Percentiles rank a stretch among this genome's conserved stretches.
phyloP scores from a whole-genome alignment of 2,888 invertebrate species.

The Micoletzkya japonica region DNA sequence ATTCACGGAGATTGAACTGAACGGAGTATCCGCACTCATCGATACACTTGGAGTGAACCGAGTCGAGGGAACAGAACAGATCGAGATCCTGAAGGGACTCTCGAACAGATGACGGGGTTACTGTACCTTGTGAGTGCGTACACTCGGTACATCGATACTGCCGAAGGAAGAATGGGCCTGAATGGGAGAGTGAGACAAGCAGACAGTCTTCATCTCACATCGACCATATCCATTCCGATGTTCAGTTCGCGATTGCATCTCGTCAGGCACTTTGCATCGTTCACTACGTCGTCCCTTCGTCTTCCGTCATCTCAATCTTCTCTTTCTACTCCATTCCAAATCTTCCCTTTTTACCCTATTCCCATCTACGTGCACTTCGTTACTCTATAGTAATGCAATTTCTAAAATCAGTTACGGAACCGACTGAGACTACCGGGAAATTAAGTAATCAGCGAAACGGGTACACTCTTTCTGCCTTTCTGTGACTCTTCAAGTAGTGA shows the following conservation, averaged over 20 bases:
- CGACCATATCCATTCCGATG: constrained; percentile 63
- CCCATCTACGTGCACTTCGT: too few species aligned
- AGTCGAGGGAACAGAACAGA: constrained; percentile 59
- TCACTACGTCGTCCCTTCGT: constrained; percentile 47
- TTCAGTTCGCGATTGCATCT: constrained; percentile 57
- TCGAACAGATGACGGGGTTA: not conserved
- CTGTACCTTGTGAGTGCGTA: constrained; percentile 19
- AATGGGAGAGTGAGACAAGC: not conserved
- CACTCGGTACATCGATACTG: constrained; percentile 57
- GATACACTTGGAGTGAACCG: constrained; percentile 45
- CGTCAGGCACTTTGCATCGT: constrained; percentile 57
- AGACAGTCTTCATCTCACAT: constrained; percentile 41
- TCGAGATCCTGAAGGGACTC: constrained; percentile 45
- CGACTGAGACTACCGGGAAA: too few species aligned
- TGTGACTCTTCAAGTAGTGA: too few species aligned
- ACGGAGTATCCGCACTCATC: constrained; percentile 61
- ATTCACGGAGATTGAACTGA: constrained; percentile 62
- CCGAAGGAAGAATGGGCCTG: constrained; percentile 63
- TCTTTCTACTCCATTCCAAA: too few species aligned
- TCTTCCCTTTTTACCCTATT: too few species aligned
- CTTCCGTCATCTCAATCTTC: constrained; percentile 36
- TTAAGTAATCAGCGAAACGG: too few species aligned
- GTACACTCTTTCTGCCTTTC: too few species aligned
- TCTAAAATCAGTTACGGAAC: too few species aligned
- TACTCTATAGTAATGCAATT: too few species aligned